Percentiles rank a stretch among this genome's conserved stretches.
phyloP scores from a whole-genome alignment of 1,140 invertebrate species.

The Solen grandis region DNA sequence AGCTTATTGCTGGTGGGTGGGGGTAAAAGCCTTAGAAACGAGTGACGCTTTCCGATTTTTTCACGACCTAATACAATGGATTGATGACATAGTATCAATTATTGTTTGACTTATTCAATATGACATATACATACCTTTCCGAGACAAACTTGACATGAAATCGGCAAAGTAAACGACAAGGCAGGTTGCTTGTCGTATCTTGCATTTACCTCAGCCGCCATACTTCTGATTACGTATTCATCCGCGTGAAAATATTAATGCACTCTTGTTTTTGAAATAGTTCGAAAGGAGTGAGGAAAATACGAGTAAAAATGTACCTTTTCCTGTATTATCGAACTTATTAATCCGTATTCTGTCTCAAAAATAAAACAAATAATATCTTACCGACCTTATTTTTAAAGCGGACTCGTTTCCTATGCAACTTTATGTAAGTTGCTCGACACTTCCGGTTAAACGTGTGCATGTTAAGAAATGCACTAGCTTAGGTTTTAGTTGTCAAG shows the following conservation, averaged over 20 bases:
- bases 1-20: conserved; percentile 4
- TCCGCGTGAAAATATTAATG: background rate
- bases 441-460: conserved; percentile 63
- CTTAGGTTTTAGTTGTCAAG: no score
- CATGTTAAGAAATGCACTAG: no score
- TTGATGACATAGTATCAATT: background rate
- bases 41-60: conserved; percentile 34
- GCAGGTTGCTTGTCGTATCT: conserved; percentile 70
- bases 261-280: background rate
- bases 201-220: conserved; percentile 71
- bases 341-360: no score
- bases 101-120: background rate
- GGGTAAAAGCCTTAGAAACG: conserved; percentile 52
- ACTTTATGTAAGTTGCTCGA: conserved; percentile 56
- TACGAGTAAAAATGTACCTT: no score
- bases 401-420: background rate
- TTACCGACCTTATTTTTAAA: conserved; percentile 29
- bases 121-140: conserved; percentile 69
- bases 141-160: conserved; percentile 77
- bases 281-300: background rate
- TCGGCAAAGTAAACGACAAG: conserved; percentile 76
- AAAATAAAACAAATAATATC: no score
- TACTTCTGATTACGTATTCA: conserved; percentile 47
- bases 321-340: background rate
- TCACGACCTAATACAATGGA: background rate